Base-by-base conservation (phyloP, 2,797 vertebrate species). In the Esox lucius region DNA sequence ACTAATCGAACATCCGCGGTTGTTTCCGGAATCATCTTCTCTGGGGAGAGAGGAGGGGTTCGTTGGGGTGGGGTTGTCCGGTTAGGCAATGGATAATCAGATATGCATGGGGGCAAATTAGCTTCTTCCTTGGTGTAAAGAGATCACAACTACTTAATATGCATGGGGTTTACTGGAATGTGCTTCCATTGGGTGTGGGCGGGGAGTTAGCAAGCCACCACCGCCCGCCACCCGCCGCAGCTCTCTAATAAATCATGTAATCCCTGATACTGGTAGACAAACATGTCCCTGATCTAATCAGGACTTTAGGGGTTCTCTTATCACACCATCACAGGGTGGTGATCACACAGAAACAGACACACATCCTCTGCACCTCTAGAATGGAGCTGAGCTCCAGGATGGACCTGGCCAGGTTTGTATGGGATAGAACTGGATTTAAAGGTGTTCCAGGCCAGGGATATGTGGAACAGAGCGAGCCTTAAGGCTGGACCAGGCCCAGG, bases 201-300 rank as follows among this genome's bases (percentile, higher is more conserved):
- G 81, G 13, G 39, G 83, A 79, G 87, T 86, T 83, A 88, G 80
- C 77, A 76, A 78, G 19, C 78, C 75, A 28, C 62, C 26, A 15
- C 62, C 62, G 4, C 62, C 62, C 62, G 24, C 28, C 61, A 68
- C n/a, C 61, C n/a, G 9, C n/a, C 26, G 22, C 9, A 22, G 26
- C 61, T 64, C 61, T 75, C 88, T 84, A 86, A 90, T 90, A 93
- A 92, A 93, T 93, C 86, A 91, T 90, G 87, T 88, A 91, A 92
- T 92, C 85, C 89, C 82, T 89, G 90, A 92, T 88, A 91, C 91
- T 88, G 89, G 85, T 90, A 91, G 88, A 91, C 91, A 93, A 93
- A 93, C 91, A 91, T 82, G 81, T 78, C 87, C 81, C 84, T 89
- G 91, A 93, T 92, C 84, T 91, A 91, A 93, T 94, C 92, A 90